Evolutionary conservation across 2,113 vertebrate species (phyloP).

Genomic region (Ciconia maguari): DNA sequence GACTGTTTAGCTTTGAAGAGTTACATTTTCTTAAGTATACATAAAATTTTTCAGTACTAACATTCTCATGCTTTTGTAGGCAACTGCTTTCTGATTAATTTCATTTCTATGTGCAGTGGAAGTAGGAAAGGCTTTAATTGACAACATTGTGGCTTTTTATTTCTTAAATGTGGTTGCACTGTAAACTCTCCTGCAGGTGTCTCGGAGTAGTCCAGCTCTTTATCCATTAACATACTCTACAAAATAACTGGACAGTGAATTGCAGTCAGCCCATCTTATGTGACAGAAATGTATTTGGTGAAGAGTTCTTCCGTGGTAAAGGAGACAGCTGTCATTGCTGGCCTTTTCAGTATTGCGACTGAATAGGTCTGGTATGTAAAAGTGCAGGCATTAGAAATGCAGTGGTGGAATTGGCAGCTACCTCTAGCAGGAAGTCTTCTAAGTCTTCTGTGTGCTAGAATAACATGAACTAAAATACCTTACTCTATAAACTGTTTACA

Average conservation of each 20-base stretch:
- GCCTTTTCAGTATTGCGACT: neutral
- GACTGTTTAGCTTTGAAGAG: neutral
- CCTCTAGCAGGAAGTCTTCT: slow-evolving; percentile 16
- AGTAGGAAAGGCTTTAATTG: neutral
- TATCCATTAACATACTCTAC: neutral
- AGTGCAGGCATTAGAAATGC: neutral
- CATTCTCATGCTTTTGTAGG: neutral
- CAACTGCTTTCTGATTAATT: neutral
- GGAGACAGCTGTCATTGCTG: slow-evolving; percentile 57
- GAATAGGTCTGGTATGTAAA: neutral
- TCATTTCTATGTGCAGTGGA: neutral
- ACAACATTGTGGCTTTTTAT: neutral
- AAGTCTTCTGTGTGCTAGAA: neutral
- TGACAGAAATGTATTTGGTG: slow-evolving; percentile 18
- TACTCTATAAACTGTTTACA: neutral
- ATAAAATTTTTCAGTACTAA: neutral
- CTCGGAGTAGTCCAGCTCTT: neutral
- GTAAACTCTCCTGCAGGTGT: neutral
- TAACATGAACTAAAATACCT: slow-evolving; percentile 3
- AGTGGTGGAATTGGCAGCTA: slow-evolving; percentile 27
- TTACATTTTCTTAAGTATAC: neutral
- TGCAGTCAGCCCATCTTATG: neutral
- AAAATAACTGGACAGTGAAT: neutral
- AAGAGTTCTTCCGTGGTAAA: neutral
- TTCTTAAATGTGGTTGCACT: neutral